Conservation (phyloP, 2,797 vertebrate species). For the Pangasius krempfi region DNA sequence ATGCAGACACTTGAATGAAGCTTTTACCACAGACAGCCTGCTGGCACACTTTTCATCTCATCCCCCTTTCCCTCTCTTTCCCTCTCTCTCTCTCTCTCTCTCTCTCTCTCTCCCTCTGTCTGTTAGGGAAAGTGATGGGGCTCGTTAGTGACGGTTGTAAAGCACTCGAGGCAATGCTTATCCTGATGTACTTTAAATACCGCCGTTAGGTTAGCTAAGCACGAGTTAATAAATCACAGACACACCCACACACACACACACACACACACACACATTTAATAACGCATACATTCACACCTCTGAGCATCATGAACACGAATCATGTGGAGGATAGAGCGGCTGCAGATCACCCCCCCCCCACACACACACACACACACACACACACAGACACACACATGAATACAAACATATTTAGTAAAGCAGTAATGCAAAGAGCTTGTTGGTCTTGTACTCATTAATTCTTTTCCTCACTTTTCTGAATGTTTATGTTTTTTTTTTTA, state of each 20-base stretch:
- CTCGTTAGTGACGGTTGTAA: constrained; percentile 81
- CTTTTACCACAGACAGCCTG: constrained; percentile 77
- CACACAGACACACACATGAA: neutral
- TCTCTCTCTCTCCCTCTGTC: constrained; percentile 36
- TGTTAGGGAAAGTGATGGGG: constrained; percentile 79
- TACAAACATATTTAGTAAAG: neutral
- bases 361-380: neutral
- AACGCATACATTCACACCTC: neutral
- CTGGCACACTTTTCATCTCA: constrained; percentile 77
- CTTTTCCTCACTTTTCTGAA: neutral
- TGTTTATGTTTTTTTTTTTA: neutral
- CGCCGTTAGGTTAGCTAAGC: constrained; percentile 73
- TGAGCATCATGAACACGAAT: neutral
- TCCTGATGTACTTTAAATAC: constrained; percentile 74
- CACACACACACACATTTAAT: constrained; percentile 25
- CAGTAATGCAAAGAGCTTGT: neutral
- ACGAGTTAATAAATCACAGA: constrained; percentile 77
- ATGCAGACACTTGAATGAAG: constrained; percentile 74
- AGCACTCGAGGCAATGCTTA: constrained; percentile 75
- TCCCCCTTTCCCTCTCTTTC: constrained; percentile 67
- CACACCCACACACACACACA: constrained; percentile 10
- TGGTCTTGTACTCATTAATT: neutral
- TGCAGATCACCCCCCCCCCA: neutral
- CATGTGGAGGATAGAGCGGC: neutral
- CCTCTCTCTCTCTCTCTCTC: constrained; percentile 64